Evolutionary conservation across 1,140 invertebrate species (phyloP), one percentile per base, ranked within the genome.

Genomic region (Ips nitidus): DNA sequence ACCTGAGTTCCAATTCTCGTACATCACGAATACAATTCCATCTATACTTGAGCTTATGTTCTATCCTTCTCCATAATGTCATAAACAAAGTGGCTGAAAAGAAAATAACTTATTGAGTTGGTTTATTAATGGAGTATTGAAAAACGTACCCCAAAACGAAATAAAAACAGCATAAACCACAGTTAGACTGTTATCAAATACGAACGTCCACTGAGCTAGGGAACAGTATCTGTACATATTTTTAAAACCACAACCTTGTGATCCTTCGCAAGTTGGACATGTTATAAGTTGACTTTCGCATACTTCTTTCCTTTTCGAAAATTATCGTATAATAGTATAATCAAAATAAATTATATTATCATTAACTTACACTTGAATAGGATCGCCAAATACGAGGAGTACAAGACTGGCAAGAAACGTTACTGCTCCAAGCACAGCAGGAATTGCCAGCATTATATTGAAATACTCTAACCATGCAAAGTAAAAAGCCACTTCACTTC

Each of bases 81-180:
- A 96, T 78, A 81, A 94, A 95, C 70, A 93, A 84, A 1, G 91
- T 88, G 41, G 89, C 91, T 91, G 71, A 66, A 77, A 71, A 70
- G 41, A 66, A 8, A 64, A 22, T 22, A 22, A 22, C 22, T 22
- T 22, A 22, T 22, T 22, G 22, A 22, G 22, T 22, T 22, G 22
- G 22, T 22, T 22, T 22, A 22, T 22, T 22, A 22, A 22, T 22
- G 22, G 22, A 22, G 22, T 22, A 22, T 22, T 22, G 22, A 22
- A 22, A 22, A 22, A 22, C 81, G 86, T 84, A 86, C 92, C 91
- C 94, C 95, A 98, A 78, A 99, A 88, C 41, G 95, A 95, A 94
- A 98, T 98, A 76, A 98, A 93, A 50, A 94, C 87, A 37, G 97
- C 92, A 82, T 98, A 99, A 75, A 93, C 87, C 1, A 98, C 89